Conservation (phyloP, 2,797 vertebrate species). For the Amblyopsis hoosieri region DNA sequence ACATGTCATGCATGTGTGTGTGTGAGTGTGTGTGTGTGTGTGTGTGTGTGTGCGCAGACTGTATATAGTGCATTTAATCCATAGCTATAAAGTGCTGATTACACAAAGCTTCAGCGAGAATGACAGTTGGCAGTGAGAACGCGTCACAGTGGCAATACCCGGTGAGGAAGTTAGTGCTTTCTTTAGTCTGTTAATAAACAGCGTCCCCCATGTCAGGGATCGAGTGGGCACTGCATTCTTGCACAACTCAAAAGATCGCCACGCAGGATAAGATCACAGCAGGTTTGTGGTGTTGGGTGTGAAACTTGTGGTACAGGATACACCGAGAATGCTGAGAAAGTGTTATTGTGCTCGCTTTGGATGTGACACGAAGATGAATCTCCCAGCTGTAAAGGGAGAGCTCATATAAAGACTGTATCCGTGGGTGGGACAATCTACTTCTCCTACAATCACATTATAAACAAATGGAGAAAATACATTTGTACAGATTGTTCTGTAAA, state of each 20-base stretch:
- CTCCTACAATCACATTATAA: constrained; percentile 23
- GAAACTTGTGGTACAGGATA: constrained; percentile 8
- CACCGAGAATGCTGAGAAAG: neutral
- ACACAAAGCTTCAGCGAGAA: constrained; percentile 73
- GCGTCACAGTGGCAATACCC: constrained; percentile 75
- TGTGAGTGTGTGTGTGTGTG: neutral
- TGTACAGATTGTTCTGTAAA: no score
- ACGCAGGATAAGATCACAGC: constrained; percentile 80
- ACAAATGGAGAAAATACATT: constrained; percentile 25
- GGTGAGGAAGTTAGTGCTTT: constrained; percentile 74
- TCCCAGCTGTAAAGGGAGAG: constrained; percentile 27
- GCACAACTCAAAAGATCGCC: constrained; percentile 63
- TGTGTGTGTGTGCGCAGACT: neutral
- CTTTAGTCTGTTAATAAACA: constrained; percentile 82
- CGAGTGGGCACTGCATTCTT: constrained; percentile 58
- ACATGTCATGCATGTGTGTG: constrained; percentile 1
- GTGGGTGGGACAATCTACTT: neutral
- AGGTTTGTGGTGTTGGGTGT: constrained; percentile 46
- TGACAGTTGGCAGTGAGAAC: constrained; percentile 71
- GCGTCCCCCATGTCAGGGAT: constrained; percentile 61
- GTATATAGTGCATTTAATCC: constrained; percentile 31
- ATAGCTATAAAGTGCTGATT: constrained; percentile 76
- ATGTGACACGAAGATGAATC: constrained; percentile 11
- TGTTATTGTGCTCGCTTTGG: constrained; percentile 29
- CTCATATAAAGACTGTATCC: constrained; percentile 17